Conservation (phyloP, 2,113 vertebrate species). For the Bos javanicus region DNA sequence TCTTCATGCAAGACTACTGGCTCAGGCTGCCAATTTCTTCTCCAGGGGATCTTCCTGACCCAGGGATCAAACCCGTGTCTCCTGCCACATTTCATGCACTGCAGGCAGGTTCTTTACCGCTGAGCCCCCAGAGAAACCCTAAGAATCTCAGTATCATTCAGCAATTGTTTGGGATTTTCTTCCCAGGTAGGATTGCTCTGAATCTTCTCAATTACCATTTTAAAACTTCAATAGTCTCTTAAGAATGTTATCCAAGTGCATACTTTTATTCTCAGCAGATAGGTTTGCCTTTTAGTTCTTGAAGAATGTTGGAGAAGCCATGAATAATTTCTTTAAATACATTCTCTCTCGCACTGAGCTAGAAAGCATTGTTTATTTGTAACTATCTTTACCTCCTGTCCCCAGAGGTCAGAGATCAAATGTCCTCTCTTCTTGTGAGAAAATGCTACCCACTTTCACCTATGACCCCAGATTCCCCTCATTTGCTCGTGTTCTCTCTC, state of each 20-base stretch:
- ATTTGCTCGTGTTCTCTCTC: background rate
- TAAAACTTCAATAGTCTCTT: background rate
- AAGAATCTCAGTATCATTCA: background rate
- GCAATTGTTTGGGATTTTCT: background rate
- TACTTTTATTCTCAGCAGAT: background rate
- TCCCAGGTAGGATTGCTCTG: background rate
- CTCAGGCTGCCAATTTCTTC: background rate
- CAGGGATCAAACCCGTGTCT: fast-evolving
- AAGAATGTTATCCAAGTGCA: background rate
- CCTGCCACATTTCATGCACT: background rate
- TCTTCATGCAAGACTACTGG: background rate
- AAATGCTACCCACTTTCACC: background rate
- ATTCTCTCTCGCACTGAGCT: background rate
- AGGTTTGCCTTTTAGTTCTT: slow-evolving; percentile 20
- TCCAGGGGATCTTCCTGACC: background rate
- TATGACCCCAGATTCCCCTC: background rate
- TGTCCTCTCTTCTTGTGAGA: background rate
- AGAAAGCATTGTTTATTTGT: background rate
- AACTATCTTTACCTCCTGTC: background rate
- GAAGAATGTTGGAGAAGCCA: background rate
- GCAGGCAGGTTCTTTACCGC: background rate
- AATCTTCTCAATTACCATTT: background rate
- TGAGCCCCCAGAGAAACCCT: background rate
- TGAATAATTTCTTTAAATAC: background rate
- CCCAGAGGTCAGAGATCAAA: background rate